phyloP scores from a whole-genome alignment of 2,797 vertebrate species.

The Cryptoblepharus egeriae region DNA sequence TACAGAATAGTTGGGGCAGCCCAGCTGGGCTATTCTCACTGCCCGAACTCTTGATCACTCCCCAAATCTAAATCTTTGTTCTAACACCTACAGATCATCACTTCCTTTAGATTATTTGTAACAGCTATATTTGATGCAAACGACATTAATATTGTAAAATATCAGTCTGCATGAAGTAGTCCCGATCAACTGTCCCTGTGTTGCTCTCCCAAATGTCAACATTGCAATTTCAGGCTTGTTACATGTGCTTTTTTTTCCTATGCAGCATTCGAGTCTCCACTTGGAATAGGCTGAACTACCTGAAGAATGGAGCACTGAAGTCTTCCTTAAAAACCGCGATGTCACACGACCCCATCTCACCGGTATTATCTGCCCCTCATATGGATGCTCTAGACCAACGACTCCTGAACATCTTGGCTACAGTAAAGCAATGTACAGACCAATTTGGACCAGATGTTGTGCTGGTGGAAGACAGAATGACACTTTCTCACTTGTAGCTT shows the following conservation, averaged over 20 bases:
- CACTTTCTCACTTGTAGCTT: constrained; percentile 90
- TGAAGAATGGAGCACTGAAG: constrained; percentile 88
- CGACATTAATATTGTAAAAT: not conserved
- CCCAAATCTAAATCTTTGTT: not conserved
- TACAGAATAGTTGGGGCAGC: no score
- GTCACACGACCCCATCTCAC: constrained; percentile 89
- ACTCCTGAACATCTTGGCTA: constrained; percentile 87
- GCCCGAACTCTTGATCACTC: no score
- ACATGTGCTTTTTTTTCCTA: constrained; percentile 40
- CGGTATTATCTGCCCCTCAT: constrained; percentile 87
- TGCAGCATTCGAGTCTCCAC: constrained; percentile 94
- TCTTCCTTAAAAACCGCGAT: constrained; percentile 89
- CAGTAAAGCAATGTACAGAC: constrained; percentile 94
- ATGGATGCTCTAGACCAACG: constrained; percentile 90
- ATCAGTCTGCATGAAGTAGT: not conserved
- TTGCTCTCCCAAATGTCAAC: not conserved
- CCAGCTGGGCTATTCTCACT: no score
- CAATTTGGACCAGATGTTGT: constrained; percentile 90
- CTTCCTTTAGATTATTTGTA: not conserved
- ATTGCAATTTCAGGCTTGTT: not conserved
- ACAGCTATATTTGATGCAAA: not conserved
- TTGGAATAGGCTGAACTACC: constrained; percentile 93
- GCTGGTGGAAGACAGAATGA: constrained; percentile 97
- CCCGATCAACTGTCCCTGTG: not conserved
- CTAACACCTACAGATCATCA: no score